phyloP scores from a whole-genome alignment of 1,140 invertebrate genomes.

The Solenopsis fugax region DNA sequence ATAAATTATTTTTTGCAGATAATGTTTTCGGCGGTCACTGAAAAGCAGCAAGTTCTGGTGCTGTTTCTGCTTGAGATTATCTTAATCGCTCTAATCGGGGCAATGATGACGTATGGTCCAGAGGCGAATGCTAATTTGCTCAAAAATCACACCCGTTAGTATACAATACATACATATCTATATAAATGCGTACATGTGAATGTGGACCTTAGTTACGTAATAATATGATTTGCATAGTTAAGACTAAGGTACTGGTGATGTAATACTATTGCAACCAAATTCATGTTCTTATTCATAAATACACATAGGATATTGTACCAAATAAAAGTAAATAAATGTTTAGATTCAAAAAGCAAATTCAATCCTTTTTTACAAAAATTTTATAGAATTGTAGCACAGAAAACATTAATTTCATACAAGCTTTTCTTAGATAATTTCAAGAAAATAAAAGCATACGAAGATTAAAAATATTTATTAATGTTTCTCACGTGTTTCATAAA shows the following conservation, averaged over 20 bases:
- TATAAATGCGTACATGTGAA: background rate
- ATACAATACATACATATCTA: background rate
- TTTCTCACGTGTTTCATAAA: too few relatives aligned
- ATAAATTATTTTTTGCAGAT: constrained; percentile 59
- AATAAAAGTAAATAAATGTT: background rate
- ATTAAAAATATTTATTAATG: background rate
- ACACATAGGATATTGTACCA: background rate
- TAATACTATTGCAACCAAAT: background rate
- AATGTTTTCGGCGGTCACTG: constrained; percentile 58
- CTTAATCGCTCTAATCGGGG: constrained; percentile 81
- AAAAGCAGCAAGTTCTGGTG: constrained; percentile 78
- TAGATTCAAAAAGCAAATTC: background rate
- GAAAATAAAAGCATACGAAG: background rate
- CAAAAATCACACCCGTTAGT: constrained; percentile 78
- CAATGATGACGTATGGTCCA: constrained; percentile 81
- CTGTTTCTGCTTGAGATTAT: constrained; percentile 82
- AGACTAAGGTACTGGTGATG: background rate
- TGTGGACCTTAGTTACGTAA: background rate
- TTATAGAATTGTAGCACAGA: background rate
- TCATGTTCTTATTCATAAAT: background rate
- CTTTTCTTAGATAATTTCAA: background rate
- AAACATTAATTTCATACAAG: background rate
- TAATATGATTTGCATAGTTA: background rate
- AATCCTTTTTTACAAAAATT: background rate
- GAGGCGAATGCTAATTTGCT: constrained; percentile 76